A percentile compares a stretch with the other conserved stretches of the same genome.
phyloP scores from a whole-genome alignment of 2,113 vertebrate species.

The Puntigrus tetrazona region DNA sequence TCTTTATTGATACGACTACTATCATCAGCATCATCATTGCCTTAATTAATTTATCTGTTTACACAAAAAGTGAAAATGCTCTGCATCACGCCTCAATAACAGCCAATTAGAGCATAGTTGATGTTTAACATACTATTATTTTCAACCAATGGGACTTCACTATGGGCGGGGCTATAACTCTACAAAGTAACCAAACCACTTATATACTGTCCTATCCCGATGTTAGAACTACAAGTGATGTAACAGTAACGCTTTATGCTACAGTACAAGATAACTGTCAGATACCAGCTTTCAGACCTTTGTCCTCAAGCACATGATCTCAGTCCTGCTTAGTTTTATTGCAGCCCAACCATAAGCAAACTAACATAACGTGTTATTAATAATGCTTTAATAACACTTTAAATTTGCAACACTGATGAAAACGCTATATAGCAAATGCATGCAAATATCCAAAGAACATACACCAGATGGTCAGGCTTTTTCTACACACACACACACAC shows the following conservation, averaged over 20 bases:
- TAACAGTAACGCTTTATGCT: background rate
- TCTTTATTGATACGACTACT: background rate
- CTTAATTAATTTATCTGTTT: background rate
- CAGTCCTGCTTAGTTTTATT: background rate
- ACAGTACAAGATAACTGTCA: background rate
- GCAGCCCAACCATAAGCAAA: background rate
- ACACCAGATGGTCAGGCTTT: background rate
- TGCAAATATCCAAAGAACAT: slow-evolving; percentile 1
- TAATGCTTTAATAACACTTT: background rate
- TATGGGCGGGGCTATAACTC: background rate
- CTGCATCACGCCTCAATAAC: background rate
- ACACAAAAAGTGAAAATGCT: background rate
- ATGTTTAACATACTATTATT: background rate
- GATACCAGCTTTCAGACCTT: slow-evolving; percentile 3
- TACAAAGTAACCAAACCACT: background rate
- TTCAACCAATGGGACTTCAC: background rate
- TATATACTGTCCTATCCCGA: background rate
- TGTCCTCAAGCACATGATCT: background rate
- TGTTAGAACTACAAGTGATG: background rate
- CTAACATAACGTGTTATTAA: background rate
- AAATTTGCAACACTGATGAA: background rate
- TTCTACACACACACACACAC: background rate
- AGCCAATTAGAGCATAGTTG: background rate
- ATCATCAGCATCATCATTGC: too few species aligned
- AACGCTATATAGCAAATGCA: background rate